A percentile compares a stretch with the other conserved stretches of the same genome.
Conservation (phyloP, 2,797 vertebrate genomes). For the Syndactyla subalaris region DNA sequence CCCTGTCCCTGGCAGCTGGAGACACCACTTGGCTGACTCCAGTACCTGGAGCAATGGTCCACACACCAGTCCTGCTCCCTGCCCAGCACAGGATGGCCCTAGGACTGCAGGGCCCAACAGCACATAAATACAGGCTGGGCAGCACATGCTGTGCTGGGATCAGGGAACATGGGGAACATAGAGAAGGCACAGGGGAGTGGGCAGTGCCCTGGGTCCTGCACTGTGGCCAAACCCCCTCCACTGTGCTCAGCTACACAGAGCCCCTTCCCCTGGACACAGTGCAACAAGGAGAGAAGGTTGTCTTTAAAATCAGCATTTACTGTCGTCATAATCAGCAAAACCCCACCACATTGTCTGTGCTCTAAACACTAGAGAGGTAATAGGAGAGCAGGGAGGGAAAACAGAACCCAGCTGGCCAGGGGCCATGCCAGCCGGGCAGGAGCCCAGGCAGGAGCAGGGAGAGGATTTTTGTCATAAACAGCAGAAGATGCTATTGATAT, state of each 20-base stretch:
- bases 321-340: not conserved
- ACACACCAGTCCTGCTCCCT: fast-evolving
- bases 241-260: fast-evolving
- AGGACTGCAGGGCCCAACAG: not conserved
- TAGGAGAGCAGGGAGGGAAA: not conserved
- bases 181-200: not conserved
- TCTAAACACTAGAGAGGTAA: not conserved
- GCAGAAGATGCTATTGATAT: not conserved
- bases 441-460: not conserved
- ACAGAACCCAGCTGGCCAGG: not conserved
- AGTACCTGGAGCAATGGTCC: fast-evolving
- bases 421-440: not conserved
- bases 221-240: fast-evolving
- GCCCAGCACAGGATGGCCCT: not conserved
- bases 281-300: not conserved
- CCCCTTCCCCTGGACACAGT: not conserved
- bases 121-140: fast-evolving
- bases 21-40: not conserved
- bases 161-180: fast-evolving
- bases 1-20: not conserved
- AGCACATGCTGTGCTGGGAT: not conserved
- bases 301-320: constrained; percentile 51
- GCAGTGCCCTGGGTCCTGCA: not conserved
- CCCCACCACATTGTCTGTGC: fast-evolving
- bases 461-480: not conserved